Percentiles rank a stretch among this genome's conserved stretches.
These are phyloP conservation scores for Callinectes sapidus DNA, from an alignment of 2,888 invertebrate species.

Conservation along the genomic window DNA sequence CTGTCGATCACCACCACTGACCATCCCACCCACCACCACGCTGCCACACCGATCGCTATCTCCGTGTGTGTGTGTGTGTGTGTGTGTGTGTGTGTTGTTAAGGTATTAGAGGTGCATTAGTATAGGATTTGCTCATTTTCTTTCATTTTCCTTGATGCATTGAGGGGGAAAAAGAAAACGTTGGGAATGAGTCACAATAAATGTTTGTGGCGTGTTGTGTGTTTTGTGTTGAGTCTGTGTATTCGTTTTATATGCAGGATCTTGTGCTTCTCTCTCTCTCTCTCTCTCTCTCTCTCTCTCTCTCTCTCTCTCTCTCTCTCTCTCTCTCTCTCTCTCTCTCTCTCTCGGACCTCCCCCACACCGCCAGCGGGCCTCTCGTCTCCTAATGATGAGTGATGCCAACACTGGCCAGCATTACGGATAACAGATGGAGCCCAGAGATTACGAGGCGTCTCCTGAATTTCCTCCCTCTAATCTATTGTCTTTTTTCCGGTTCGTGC, in stretches of 20 bases:
- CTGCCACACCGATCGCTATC: background rate
- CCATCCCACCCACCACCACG: background rate
- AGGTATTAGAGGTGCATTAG: background rate
- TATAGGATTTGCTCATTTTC: background rate
- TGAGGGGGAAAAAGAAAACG: background rate
- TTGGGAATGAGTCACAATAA: too few species aligned
- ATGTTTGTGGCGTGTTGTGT: background rate
- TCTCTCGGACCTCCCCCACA: background rate
- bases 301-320: too few species aligned
- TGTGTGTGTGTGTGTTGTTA: slow-evolving; percentile 32
- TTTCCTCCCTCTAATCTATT: background rate
- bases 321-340: slow-evolving; percentile 10
- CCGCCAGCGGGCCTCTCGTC: background rate
- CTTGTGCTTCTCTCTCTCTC: background rate
- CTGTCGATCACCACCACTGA: background rate
- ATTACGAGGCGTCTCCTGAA: background rate
- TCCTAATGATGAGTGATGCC: slow-evolving; percentile 12
- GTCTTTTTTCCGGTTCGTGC: background rate
- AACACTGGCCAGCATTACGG: background rate
- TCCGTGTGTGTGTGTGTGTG: slow-evolving; percentile 33
- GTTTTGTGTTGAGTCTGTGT: background rate
- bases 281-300: too few species aligned
- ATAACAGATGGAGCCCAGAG: slow-evolving; percentile 5
- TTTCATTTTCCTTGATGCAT: background rate
- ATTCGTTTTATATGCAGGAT: background rate